A percentile compares a stretch with the other conserved stretches of the same genome.
Conservation (phyloP, 1,140 invertebrate species). For the Chymomyza costata region DNA sequence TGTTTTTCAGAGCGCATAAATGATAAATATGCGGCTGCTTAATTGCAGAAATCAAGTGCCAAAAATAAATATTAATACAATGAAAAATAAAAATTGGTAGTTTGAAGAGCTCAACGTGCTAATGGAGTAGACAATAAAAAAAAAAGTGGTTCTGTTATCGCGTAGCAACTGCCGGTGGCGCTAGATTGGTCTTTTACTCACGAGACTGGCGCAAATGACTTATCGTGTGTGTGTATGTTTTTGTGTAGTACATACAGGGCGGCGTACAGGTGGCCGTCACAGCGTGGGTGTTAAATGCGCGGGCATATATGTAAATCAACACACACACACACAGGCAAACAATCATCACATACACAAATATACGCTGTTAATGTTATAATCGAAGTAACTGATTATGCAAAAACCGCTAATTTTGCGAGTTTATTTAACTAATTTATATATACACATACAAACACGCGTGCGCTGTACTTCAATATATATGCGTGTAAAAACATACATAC, state of each 20-base stretch:
- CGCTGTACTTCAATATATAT: constrained; percentile 4
- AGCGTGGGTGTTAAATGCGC: constrained; percentile 43
- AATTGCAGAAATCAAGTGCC: too few species aligned
- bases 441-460: neutral
- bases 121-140: too few species aligned
- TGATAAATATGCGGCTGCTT: too few species aligned
- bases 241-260: constrained; percentile 41
- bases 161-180: constrained; percentile 7
- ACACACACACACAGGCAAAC: constrained; percentile 59
- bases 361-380: too few species aligned
- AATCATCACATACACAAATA: too few species aligned
- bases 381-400: constrained; percentile 54
- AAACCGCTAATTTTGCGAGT: constrained; percentile 35
- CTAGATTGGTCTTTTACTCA: constrained; percentile 22
- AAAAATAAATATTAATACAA: too few species aligned
- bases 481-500: constrained; percentile 1
- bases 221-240: constrained; percentile 15
- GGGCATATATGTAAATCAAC: constrained; percentile 37
- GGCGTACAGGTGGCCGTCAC: constrained; percentile 67
- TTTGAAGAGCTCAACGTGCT: too few species aligned
- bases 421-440: constrained; percentile 19
- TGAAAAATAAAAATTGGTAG: too few species aligned
- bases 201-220: constrained; percentile 42
- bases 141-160: constrained; percentile 30
- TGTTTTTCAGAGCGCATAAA: too few species aligned